phyloP scores from a whole-genome alignment of 2,797 vertebrate genomes.

The Acanthis flammea region DNA sequence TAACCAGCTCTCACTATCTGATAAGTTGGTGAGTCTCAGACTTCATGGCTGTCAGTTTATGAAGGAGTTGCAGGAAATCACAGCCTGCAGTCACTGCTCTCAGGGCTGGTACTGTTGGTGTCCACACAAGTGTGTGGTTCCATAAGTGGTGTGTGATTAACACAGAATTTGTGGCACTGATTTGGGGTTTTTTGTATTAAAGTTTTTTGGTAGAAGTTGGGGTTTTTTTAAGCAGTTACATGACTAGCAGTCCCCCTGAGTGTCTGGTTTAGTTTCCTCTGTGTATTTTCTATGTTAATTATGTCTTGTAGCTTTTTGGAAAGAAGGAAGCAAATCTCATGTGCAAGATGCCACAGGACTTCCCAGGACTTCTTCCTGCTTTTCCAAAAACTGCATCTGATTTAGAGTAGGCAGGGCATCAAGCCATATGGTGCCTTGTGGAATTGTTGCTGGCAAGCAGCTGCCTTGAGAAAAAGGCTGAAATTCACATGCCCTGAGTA shows the following conservation, averaged over 20 bases:
- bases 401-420: background rate
- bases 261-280: slow-evolving; percentile 24
- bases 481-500: background rate
- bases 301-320: background rate
- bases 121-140: background rate
- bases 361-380: background rate
- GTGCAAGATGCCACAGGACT: background rate
- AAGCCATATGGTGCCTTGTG: background rate
- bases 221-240: background rate
- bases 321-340: background rate
- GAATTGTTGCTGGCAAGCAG: background rate
- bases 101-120: background rate
- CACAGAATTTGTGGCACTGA: background rate
- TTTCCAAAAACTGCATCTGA: background rate
- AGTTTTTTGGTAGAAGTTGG: background rate
- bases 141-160: background rate
- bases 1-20: background rate
- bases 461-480: background rate
- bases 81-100: background rate
- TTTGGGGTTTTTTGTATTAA: background rate
- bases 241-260: background rate
- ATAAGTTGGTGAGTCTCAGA: background rate
- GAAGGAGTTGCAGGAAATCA: background rate
- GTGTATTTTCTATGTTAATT: background rate
- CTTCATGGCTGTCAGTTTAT: background rate